phyloP scores from a whole-genome alignment of 2,113 vertebrate species.

The Todiramphus saurophagus region DNA sequence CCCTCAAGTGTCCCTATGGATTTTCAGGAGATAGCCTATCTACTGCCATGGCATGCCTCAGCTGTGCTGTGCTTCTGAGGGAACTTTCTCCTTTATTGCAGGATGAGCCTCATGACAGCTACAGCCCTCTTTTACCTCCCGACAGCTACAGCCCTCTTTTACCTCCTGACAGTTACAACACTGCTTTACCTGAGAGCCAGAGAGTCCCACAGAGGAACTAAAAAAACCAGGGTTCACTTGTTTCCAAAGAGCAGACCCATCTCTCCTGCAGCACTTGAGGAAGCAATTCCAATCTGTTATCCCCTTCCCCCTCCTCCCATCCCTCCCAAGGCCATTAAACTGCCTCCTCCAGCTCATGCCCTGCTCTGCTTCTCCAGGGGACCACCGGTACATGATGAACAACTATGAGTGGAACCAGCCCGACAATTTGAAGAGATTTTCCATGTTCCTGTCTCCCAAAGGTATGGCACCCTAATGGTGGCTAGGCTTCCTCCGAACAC shows the following conservation, averaged over 20 bases:
- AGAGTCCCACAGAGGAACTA: not conserved
- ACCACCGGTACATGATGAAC: slow-evolving; percentile 77
- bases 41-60: not conserved
- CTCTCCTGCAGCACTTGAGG: not conserved
- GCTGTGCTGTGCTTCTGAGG: not conserved
- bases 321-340: not conserved
- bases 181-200: not conserved
- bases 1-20: not conserved
- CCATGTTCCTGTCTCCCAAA: slow-evolving; percentile 81
- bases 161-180: too few relatives aligned
- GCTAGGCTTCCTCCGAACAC: not conserved
- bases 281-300: not conserved
- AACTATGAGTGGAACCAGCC: slow-evolving; percentile 77
- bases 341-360: not conserved
- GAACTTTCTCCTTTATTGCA: not conserved
- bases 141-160: too few relatives aligned
- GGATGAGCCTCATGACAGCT: not conserved
- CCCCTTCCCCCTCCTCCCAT: not conserved
- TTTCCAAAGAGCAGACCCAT: not conserved
- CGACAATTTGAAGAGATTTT: slow-evolving; percentile 77
- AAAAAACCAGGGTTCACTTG: not conserved
- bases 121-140: not conserved
- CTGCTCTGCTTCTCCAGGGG: slow-evolving; percentile 43
- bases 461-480: slow-evolving; percentile 37
- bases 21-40: not conserved